Evolutionary conservation across 1,140 invertebrate species (phyloP), one percentile per base, ranked within the genome.

Genomic region (Papilio helenus): DNA sequence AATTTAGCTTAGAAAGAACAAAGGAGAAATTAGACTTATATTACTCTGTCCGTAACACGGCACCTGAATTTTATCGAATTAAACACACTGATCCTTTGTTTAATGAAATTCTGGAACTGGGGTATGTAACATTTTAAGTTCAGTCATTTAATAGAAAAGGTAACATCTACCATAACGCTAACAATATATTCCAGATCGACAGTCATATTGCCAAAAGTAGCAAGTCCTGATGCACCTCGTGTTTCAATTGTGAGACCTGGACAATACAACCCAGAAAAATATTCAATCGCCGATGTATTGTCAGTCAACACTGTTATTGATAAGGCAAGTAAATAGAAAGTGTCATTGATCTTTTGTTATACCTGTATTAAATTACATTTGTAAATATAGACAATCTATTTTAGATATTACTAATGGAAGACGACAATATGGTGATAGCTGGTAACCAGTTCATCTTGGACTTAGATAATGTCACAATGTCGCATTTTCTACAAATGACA

Each of bases 21-120:
- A 97, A 97, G 86, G 93, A 96, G 79, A 96, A 96, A 87, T 85
- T 97, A 26, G 96, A 97, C 90, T 90, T 96, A 61, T 96, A 95
- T 85, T 96, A 96, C 83, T 95, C 96, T 0, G 85, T 96, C 14
- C 93, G 95, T 68, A 91, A 92, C 7, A 89, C 95, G 23, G 92
- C 96, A 18, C 96, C 96, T 0, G 96, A 97, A 81, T 83, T 95
- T 0, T 92, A 83, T 68, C 80, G 46, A 0, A 71, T 86, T 2
- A 88, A 81, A 39, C 85, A 86, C 34, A 90, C 84, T 39, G 85
- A 94, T 65, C 82, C 92, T 12, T 79, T 88, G 34, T 86, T 94
- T 58, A 79, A 91, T 12, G 88, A 94, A 78, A 84, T 95, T 8
- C 85, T 95, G 7, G 86, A 88, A 72, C 72, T 90, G 14, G 95